Evolutionary conservation across 2,888 invertebrate genomes (phyloP), one percentile per base, ranked within the genome.

Genomic region (Helicoverpa assulta): DNA sequence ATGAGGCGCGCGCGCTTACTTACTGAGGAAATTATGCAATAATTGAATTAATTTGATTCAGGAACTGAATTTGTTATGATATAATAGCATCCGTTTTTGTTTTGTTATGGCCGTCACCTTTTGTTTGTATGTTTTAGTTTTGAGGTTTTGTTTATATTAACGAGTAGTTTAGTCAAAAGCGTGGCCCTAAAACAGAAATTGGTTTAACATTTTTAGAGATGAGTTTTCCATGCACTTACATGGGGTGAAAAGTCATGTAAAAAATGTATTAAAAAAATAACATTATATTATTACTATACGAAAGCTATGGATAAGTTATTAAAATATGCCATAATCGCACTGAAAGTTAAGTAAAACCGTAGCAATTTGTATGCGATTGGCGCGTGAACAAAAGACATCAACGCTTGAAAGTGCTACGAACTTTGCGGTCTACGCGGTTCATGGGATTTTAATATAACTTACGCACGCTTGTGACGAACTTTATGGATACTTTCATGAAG

Each of bases 371-470:
- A 55, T 50, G 55, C 19, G 56, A 53, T 70, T 63, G 61, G n/a
- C 52, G 63, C 67, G 66, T 75, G 78, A 77, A 77, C 77, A 85
- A 86, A 86, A 86, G 84, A 86, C 80, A 81, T 84, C 67, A 83
- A 86, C 83, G 85, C 57, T 72, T 62, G 21, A 29, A 59, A 73
- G 68, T 70, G 82, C 76, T 79, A 81, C 82, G 79, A 78, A 71
- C 66, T 58, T 47, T 37, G 40, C 53, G 65, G 40, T 26, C 66
- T 76, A 71, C 76, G 71, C 61, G 52, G n/a, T 29, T 43, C 52
- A 53, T 62, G 29, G 12, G 14, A 72, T 70, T 65, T 70, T 29
- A 58, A 29, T 55, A 16, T 54, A n/a, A 26, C 33, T 29, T 55
- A 50, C 47, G 47, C 51, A 59, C 19, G 51, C 16, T 29, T 50